Percentiles rank a stretch among this genome's conserved stretches.
These are phyloP conservation scores for Amphibalanus amphitrite DNA, from an alignment of 1,140 invertebrate species.

Conservation along the genomic window DNA sequence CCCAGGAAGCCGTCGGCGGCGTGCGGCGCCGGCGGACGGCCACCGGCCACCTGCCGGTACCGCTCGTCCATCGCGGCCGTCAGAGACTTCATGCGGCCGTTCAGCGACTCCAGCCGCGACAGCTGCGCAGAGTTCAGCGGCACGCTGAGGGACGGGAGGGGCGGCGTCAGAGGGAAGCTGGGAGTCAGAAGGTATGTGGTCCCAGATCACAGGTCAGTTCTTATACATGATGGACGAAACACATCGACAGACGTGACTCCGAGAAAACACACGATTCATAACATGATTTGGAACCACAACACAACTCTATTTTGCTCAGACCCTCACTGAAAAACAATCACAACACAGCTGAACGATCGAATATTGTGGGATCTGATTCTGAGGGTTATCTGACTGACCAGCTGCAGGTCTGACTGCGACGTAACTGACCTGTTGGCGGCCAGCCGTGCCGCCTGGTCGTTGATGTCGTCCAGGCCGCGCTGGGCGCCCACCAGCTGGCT, in stretches of 20 bases:
- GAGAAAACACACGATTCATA: no score
- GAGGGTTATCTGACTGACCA: no score
- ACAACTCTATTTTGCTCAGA: no score
- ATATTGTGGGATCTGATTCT: no score
- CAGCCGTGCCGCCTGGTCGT: slow-evolving; percentile 51
- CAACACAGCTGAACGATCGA: no score
- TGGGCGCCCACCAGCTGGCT: slow-evolving; percentile 37
- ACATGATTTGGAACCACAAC: no score
- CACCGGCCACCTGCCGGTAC: slow-evolving; percentile 44
- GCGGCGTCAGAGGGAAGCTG: neutral
- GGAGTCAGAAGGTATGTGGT: neutral
- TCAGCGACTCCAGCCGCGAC: slow-evolving; percentile 56
- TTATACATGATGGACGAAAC: no score
- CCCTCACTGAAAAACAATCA: no score
- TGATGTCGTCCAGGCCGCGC: slow-evolving; percentile 52
- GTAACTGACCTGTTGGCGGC: slow-evolving; percentile 21
- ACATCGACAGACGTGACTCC: no score
- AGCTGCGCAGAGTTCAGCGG: slow-evolving; percentile 33
- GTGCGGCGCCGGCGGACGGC: slow-evolving; percentile 28
- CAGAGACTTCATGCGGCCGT: slow-evolving; percentile 58
- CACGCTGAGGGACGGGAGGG: no score
- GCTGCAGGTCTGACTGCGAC: no score
- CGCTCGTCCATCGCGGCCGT: slow-evolving; percentile 56
- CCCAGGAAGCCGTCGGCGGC: slow-evolving; percentile 29
- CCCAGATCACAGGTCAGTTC: no score